Base-by-base conservation (phyloP, 2,888 invertebrate species). In the Camponotus fellah region DNA sequence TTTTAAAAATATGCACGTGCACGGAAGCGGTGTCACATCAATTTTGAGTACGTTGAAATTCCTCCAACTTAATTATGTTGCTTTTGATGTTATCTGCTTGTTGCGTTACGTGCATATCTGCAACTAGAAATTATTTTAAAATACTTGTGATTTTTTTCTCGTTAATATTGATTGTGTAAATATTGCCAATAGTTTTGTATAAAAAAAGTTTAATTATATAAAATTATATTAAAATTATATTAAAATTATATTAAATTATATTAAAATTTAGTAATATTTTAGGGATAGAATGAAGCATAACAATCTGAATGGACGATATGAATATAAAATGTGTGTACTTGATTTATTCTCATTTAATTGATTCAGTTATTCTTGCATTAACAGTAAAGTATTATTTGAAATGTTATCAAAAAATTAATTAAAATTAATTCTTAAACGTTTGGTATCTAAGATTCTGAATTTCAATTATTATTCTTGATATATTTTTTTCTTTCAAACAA, bases 71-170 rank as follows among this genome's bases (percentile, higher is more conserved):
- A 65, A 75, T 65, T 65, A 46, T 75, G 66, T 40, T 46, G 32
- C 46, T 75, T 62, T 12, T 40, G 66, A 75, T 75, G 34, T 14
- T 75, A 75, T 75, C 65, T 75, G 34, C n/a, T 43, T 14, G n/a
- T 9, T 12, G n/a, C 5, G 74, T 65, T 74, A 65, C 32, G 46
- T 32, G 32, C 32, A 64, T 43, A 49, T 17, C 17, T 32, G 66
- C 40, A 71, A 40, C 32, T 64, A 1, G 14, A 65, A 64, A 8
- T 74, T 75, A 66, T 34, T 34, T 32, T 32, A n/a, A 0, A 65
- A n/a, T 10, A 75, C 10, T 65, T 34, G 14, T 34, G 21, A 75
- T 65, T 43, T 26, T 26, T 26, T 34, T 32, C 21, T 75, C 9
- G 12, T 64, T 74, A 14, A 8, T 40, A 14, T 5, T 62, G n/a